Evolutionary conservation across 2,888 invertebrate genomes (phyloP).

Genomic region (Xestia rhomboidea): DNA sequence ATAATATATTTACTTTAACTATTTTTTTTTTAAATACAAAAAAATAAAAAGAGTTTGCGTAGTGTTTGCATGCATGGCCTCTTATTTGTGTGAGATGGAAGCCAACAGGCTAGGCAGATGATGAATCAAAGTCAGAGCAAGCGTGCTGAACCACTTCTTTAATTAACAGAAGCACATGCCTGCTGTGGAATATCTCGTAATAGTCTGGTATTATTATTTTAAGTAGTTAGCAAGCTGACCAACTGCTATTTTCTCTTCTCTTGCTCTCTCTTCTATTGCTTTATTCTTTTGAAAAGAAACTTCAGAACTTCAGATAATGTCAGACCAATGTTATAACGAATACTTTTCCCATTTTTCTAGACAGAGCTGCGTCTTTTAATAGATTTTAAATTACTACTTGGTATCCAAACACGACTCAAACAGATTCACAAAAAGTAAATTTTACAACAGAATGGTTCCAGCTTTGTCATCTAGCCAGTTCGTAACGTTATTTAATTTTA

Average conservation of each 20-base stretch:
- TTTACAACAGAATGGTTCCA: constrained; percentile 39
- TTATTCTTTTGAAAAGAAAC: neutral
- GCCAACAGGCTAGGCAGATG: neutral
- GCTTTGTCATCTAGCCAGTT: constrained; percentile 37
- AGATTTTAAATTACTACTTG: constrained; percentile 38
- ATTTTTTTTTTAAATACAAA: too few relatives aligned
- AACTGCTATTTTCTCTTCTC: too few relatives aligned
- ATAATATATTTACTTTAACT: too few relatives aligned
- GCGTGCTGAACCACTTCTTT: neutral
- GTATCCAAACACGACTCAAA: constrained; percentile 13
- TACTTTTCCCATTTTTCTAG: constrained; percentile 7
- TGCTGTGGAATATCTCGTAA: neutral
- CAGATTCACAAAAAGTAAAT: constrained; percentile 42
- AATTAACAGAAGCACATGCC: neutral
- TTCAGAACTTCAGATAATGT: neutral
- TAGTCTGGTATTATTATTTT: neutral
- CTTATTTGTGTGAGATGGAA: too few relatives aligned
- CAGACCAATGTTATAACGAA: neutral
- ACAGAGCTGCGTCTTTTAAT: constrained; percentile 32
- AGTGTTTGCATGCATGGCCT: too few relatives aligned
- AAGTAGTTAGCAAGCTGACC: neutral
- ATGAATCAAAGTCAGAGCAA: neutral
- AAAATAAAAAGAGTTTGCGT: too few relatives aligned
- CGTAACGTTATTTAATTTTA: constrained; percentile 35
- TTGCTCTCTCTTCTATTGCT: too few relatives aligned